These are phyloP conservation scores for Drosophila tripunctata DNA, from an alignment of 2,888 invertebrate genomes.

Conservation along the genomic window DNA sequence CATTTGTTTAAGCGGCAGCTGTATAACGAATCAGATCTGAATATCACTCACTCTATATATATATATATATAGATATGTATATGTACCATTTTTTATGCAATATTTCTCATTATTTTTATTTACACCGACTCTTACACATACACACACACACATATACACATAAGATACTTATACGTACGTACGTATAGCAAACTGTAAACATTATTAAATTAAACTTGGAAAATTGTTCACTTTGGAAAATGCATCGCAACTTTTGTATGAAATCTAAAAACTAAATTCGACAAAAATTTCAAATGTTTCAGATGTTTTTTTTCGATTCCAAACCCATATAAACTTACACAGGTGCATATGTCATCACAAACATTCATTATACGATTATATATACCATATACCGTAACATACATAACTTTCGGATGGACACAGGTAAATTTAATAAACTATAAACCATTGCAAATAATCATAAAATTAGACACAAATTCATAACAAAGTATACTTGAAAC, in stretches of 20 bases:
- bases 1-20: slow-evolving; percentile 35
- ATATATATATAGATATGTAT: slow-evolving; percentile 6
- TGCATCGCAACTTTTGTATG: slow-evolving; percentile 8
- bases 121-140: slow-evolving; percentile 38
- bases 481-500: slow-evolving; percentile 41
- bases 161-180: slow-evolving; percentile 30
- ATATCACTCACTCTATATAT: slow-evolving; percentile 4
- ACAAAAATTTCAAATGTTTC: too few species aligned
- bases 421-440: slow-evolving; percentile 53
- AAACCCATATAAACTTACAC: not conserved
- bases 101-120: slow-evolving; percentile 65
- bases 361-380: slow-evolving; percentile 27
- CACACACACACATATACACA: slow-evolving; percentile 34
- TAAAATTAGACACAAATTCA: slow-evolving; percentile 39
- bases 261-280: not conserved
- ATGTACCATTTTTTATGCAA: slow-evolving; percentile 48
- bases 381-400: too few species aligned
- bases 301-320: too few species aligned
- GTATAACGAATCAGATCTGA: slow-evolving; percentile 9
- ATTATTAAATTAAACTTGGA: slow-evolving; percentile 53
- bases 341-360: slow-evolving; percentile 4
- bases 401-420: slow-evolving; percentile 57
- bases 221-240: slow-evolving; percentile 20
- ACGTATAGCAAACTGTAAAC: slow-evolving; percentile 54
- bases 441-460: slow-evolving; percentile 50